Evolutionary conservation across 2,797 vertebrate species (phyloP), one percentile per base, ranked within the genome.

Genomic region (Gouania willdenowi): DNA sequence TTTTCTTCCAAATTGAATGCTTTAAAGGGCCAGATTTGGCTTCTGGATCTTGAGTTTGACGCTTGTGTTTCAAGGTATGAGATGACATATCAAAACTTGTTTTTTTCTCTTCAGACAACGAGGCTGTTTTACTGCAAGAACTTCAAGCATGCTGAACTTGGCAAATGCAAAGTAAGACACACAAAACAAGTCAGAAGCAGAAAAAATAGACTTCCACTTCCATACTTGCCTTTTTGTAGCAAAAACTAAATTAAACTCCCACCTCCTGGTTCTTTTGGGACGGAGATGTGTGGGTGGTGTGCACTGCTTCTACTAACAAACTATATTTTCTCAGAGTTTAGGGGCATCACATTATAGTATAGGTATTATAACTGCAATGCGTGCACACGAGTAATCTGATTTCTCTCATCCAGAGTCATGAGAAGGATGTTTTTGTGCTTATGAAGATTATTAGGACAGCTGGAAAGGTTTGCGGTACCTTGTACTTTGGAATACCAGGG

Each of bases 401-500:
- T 2, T 14, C 22, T 21, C 11, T 42, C 18, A 15, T 46, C 8
- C 52, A 10, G 62, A 58, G 17, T 17, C 32, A 16, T 29, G 26
- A 28, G 6, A 62, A 49, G 27, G 66, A 40, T 58, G 29, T 30
- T 46, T 8, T 11, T 21, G 26, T 39, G 23, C 20, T 50, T 34
- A 51, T 38, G 23, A 47, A 48, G 35, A 12, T 29, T 15, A 16
- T 20, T n/a, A n/a, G n/a, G 56, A 65, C 72, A 81, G 64, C 71
- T 68, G 73, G 59, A 66, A 46, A 57, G 64, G 45, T 36, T 14
- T 15, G 15, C 14, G 32, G 32, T 61, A 58, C 25, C 41, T 33
- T 54, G 26, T 56, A 36, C 54, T 71, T 56, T 55, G 36, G 75
- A 78, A 75, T 73, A 47, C 78, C 70, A 79, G 64, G 67, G 67